Base-by-base conservation (phyloP, 2,888 invertebrate species). In the Phyllotreta striolata region DNA sequence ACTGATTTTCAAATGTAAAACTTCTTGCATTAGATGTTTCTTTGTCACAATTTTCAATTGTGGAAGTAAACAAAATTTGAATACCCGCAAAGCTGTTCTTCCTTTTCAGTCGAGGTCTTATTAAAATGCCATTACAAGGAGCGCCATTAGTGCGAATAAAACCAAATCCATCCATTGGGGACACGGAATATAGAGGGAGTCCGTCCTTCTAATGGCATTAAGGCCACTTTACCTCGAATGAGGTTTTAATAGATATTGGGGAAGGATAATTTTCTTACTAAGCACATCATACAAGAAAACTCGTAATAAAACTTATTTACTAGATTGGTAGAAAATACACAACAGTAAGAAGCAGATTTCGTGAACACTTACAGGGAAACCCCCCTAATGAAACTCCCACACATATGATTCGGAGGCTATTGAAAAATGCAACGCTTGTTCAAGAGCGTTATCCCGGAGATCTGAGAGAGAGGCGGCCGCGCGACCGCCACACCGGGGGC, bases 351-450 rank as follows among this genome's bases (percentile, higher is more conserved):
- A 24, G 24, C 24, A 24, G 24, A 24, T 24, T 24, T 24, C 2
- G 24, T 24, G 24, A 24, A 4, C 24, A 24, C 4, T 24, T 24
- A 24, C 24, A 4, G 24, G 24, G 4, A 24, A 24, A 24, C 24
- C 24, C 40, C 54, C 41, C 68, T 75, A 73, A 76, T 72, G 75
- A 74, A 76, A 76, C 72, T 72, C 74, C 74, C 76, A 74, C 76
- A 74, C 73, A 75, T 72, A 73, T 75, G 73, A 76, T 76, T 71
- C 68, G 52, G 64, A 62, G 71, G 54, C 43, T 76, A 75, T 76
- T 78, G 77, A 80, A 79, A 80, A 80, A 80, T 79, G 76, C 77
- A 78, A 77, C 78, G 78, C 77, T 80, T 78, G 80, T 77, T 78
- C 76, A 75, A 75, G 75, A 76, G 74, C 70, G 74, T 77, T 77